Conservation (phyloP, 1,140 invertebrate genomes). For the Drosophila funebris region DNA sequence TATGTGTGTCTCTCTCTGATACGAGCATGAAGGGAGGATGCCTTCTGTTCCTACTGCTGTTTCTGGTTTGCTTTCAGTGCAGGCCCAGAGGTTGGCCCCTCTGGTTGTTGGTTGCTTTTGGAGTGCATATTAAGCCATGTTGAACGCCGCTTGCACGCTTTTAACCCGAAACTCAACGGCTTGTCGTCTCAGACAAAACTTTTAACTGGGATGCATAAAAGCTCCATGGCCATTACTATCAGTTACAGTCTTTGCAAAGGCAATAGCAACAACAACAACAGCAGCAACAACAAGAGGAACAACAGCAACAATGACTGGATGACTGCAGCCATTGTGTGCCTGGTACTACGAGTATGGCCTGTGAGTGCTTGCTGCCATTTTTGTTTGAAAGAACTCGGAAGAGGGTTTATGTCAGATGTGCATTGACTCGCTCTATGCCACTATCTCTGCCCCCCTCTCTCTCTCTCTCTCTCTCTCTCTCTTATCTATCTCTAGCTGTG, state of each 20-base stretch:
- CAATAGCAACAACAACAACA: constrained; percentile 17
- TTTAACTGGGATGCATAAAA: constrained; percentile 70
- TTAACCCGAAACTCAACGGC: constrained; percentile 70
- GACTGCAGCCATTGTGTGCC: constrained; percentile 44
- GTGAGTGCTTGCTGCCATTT: constrained; percentile 75
- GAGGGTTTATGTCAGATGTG: constrained; percentile 65
- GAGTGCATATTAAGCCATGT: constrained; percentile 67
- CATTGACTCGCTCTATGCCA: constrained; percentile 35
- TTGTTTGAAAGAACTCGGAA: constrained; percentile 62
- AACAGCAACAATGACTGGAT: constrained; percentile 25
- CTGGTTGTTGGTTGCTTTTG: not conserved
- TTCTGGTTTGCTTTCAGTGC: not conserved
- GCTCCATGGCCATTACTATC: constrained; percentile 72
- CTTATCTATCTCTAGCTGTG: not conserved
- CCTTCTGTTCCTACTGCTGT: not conserved
- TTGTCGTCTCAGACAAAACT: constrained; percentile 73
- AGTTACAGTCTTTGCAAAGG: constrained; percentile 54
- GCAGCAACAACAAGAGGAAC: constrained; percentile 23
- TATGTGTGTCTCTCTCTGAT: constrained; percentile 7
- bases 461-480: not conserved
- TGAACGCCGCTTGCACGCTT: constrained; percentile 62
- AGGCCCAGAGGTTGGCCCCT: not conserved
- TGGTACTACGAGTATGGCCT: not conserved
- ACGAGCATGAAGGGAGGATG: not conserved
- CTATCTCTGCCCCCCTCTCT: not conserved